A percentile compares a stretch with the other conserved stretches of the same genome.
phyloP scores from a whole-genome alignment of 1,140 invertebrate species.

The Megalopta genalis region DNA sequence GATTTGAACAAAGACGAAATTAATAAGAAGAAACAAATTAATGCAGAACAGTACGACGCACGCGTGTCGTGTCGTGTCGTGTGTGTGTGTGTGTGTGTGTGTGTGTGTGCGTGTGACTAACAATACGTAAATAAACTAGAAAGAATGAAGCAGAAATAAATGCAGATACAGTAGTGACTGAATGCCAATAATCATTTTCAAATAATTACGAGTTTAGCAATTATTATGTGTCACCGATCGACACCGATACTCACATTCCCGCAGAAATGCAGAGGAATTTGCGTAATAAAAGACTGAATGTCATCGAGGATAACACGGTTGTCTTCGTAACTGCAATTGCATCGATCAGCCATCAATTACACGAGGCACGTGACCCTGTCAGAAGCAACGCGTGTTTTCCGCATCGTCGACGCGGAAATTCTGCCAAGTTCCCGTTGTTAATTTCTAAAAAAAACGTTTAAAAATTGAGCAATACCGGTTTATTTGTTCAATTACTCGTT shows the following conservation, averaged over 20 bases:
- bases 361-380: conserved; percentile 15
- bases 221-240: conserved; percentile 1
- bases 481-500: background rate
- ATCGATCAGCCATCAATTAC: conserved; percentile 38
- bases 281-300: conserved; percentile 12
- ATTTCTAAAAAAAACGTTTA: background rate
- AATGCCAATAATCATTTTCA: no score
- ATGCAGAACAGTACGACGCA: no score
- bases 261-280: background rate
- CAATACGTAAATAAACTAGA: no score
- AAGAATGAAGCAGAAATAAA: no score
- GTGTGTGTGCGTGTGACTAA: no score
- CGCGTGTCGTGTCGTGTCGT: no score
- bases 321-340: conserved; percentile 32
- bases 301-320: background rate
- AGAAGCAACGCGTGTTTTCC: conserved; percentile 14
- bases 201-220: background rate
- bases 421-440: background rate
- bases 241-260: background rate
- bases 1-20: no score
- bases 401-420: background rate
- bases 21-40: no score
- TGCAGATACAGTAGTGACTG: no score
- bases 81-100: no score
- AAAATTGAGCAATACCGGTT: background rate